Conservation (phyloP, 2,113 vertebrate species). For the Sinosuthora webbiana region DNA sequence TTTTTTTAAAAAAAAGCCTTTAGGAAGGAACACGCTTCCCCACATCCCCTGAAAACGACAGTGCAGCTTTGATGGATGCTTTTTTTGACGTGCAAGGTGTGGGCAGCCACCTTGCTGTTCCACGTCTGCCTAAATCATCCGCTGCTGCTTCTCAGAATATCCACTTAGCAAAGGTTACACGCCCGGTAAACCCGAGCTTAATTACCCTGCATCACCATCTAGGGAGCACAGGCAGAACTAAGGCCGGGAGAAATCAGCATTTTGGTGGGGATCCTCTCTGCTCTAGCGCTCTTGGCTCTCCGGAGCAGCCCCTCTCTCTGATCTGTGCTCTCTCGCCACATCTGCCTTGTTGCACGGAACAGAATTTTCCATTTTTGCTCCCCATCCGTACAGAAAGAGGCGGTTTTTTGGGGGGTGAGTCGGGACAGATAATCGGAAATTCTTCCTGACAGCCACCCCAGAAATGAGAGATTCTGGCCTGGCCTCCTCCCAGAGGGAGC, state of each 20-base stretch:
- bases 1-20: background rate
- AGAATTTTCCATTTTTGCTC: background rate
- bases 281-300: background rate
- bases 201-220: slow-evolving; percentile 39
- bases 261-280: background rate
- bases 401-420: background rate
- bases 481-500: background rate
- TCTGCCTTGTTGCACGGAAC: background rate
- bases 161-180: background rate
- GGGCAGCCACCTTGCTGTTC: background rate
- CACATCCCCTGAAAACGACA: background rate
- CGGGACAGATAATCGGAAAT: background rate
- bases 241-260: background rate
- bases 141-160: background rate
- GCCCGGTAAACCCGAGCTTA: background rate
- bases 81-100: background rate
- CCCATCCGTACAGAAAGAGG: background rate
- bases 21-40: background rate
- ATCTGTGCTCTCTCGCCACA: background rate
- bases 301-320: background rate
- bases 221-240: background rate
- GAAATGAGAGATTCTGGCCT: background rate
- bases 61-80: background rate
- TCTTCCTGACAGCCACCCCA: background rate
- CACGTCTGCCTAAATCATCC: background rate